Conservation (phyloP, 2,113 vertebrate species). For the Fulmarus glacialis region DNA sequence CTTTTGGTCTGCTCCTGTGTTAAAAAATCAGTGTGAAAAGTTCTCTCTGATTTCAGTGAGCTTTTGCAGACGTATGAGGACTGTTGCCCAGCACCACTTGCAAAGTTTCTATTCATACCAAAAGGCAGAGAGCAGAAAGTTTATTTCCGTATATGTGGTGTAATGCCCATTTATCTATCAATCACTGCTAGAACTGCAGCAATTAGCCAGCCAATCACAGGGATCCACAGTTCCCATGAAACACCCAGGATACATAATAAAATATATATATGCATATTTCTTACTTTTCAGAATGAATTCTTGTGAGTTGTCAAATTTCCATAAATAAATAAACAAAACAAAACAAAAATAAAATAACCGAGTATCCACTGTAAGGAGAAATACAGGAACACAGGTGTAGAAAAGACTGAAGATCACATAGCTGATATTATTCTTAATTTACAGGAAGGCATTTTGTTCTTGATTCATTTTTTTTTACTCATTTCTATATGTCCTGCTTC, state of each 20-base stretch:
- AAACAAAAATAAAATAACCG: not conserved
- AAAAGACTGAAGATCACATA: not conserved
- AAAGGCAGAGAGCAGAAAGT: not conserved
- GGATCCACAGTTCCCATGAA: not conserved
- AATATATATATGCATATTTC: not conserved
- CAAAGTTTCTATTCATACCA: not conserved
- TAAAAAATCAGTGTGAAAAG: not conserved
- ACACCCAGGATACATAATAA: not conserved
- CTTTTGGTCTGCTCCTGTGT: not conserved
- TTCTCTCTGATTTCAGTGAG: not conserved
- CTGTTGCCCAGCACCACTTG: not conserved
- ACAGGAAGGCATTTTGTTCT: not conserved
- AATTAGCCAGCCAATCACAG: not conserved
- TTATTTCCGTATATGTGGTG: not conserved
- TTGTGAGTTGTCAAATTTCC: not conserved
- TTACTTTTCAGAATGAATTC: not conserved
- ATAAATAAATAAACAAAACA: not conserved
- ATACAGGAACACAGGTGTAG: not conserved
- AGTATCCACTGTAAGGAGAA: not conserved
- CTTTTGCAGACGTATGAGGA: not conserved
- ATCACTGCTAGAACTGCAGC: not conserved
- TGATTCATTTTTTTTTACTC: not conserved
- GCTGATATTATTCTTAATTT: not conserved
- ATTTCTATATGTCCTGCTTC: not conserved
- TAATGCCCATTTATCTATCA: not conserved